Percentiles rank a stretch among this genome's conserved stretches.
Conservation (phyloP, 2,113 vertebrate genomes). For the Crypturellus undulatus region DNA sequence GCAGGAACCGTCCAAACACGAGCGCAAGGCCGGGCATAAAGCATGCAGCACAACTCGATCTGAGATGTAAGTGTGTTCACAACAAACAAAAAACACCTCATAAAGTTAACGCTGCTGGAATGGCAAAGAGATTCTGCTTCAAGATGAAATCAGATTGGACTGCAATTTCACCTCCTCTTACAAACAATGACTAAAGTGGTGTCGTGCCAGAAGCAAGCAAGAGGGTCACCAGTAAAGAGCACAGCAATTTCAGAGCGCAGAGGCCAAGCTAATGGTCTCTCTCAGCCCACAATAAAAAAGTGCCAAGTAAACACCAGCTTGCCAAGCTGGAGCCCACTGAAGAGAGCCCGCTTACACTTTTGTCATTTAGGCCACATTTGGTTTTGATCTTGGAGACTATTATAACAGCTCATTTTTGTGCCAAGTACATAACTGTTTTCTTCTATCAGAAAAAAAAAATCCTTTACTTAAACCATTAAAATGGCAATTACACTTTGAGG, state of each 20-base stretch:
- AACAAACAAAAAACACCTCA: neutral
- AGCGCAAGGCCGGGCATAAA: neutral
- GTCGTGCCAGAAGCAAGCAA: neutral
- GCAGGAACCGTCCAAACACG: neutral
- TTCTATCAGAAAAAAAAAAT: neutral
- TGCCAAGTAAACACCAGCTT: neutral
- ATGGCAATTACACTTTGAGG: constrained; percentile 25
- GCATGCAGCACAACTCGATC: rapidly evolving
- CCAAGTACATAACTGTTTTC: neutral
- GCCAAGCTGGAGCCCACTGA: neutral
- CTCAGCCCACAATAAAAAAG: neutral
- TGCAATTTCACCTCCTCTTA: neutral
- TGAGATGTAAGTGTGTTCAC: neutral
- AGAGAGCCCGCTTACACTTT: neutral
- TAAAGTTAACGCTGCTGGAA: neutral
- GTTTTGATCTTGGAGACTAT: neutral
- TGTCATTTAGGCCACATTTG: neutral
- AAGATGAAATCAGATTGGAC: neutral
- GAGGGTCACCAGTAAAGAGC: neutral
- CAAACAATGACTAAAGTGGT: neutral
- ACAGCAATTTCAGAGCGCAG: neutral
- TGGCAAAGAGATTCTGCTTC: neutral
- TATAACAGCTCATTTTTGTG: neutral
- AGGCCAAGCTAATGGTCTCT: neutral
- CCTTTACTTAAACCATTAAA: constrained; percentile 29